Percentiles rank a stretch among this genome's conserved stretches.
Evolutionary conservation across 2,113 vertebrate genomes (phyloP).

Genomic region (Falcunculus frontatus): DNA sequence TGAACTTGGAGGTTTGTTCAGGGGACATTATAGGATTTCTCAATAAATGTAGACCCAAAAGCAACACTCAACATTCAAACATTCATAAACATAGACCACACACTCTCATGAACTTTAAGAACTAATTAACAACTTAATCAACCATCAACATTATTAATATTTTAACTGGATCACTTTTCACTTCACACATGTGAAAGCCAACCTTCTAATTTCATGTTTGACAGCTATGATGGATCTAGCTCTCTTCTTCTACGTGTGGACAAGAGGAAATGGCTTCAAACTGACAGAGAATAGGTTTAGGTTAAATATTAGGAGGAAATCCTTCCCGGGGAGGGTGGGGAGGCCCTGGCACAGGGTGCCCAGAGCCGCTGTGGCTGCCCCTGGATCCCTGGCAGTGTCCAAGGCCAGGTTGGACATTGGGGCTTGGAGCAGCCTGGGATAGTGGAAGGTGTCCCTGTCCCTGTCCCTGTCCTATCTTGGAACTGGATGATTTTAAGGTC

Average conservation of each 20-base stretch:
- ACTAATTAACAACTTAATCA: too few species aligned
- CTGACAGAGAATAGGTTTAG: background rate
- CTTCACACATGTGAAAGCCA: too few species aligned
- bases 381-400: background rate
- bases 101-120: too few species aligned
- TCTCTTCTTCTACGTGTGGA: background rate
- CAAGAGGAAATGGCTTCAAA: background rate
- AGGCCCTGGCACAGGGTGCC: background rate
- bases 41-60: too few species aligned
- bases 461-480: background rate
- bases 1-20: too few species aligned
- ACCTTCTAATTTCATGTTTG: too few species aligned
- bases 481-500: background rate
- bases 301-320: background rate
- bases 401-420: fast-evolving
- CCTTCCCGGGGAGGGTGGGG: fast-evolving
- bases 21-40: too few species aligned
- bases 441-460: background rate
- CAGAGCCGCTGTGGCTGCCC: background rate
- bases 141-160: too few species aligned
- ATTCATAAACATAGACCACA: too few species aligned
- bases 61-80: too few species aligned
- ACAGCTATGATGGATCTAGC: background rate
- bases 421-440: background rate
- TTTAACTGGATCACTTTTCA: too few species aligned